These are phyloP conservation scores for Oryctes rhinoceros DNA, from an alignment of 1,140 invertebrate genomes.

Conservation along the genomic window DNA sequence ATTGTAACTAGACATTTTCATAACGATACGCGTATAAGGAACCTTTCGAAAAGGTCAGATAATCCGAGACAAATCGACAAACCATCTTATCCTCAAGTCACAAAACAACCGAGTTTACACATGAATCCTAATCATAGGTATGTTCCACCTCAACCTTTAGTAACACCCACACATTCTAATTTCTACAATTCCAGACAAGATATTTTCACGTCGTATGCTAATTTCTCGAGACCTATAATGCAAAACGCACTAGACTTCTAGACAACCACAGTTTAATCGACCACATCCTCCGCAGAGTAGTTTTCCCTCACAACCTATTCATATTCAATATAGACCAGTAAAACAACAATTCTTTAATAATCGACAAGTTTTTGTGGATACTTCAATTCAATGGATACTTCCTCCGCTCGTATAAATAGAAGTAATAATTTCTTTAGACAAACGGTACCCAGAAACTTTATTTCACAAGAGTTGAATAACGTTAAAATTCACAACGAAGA, in stretches of 20 bases:
- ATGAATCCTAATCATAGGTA: background rate
- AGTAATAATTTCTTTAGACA: constrained; percentile 7
- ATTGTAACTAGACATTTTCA: background rate
- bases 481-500: background rate
- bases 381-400: constrained; percentile 8
- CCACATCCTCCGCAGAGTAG: background rate
- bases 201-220: background rate
- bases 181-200: background rate
- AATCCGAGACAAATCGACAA: background rate
- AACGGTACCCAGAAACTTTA: constrained; percentile 19
- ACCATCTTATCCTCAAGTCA: background rate
- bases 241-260: background rate
- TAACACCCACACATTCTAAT: background rate
- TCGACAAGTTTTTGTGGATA: constrained; percentile 38
- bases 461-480: constrained; percentile 36
- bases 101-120: background rate
- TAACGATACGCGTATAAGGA: background rate
- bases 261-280: background rate
- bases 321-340: background rate
- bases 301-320: constrained; percentile 23
- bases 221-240: too few relatives aligned
- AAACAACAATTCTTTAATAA: background rate
- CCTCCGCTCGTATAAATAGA: background rate
- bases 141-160: background rate
- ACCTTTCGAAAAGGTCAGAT: background rate